Evolutionary conservation across 2,888 invertebrate species (phyloP), one percentile per base, ranked within the genome.

Genomic region (Leistus spinibarbis): DNA sequence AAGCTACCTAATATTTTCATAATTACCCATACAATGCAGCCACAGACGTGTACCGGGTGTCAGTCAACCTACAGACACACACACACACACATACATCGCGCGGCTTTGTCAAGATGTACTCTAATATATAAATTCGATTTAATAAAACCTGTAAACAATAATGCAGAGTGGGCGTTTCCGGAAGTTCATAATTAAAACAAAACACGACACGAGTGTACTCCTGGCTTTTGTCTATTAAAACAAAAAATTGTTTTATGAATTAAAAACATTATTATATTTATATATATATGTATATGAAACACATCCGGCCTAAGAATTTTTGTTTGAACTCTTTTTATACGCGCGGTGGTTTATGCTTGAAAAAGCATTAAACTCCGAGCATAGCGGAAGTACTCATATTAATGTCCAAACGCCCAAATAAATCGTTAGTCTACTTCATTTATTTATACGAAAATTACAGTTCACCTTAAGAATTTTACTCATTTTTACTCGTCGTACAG

Each of bases 331-430:
- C 20, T 23, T 54, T 69, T 63, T 67, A 69, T 74, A 69, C 69
- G 64, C 79, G 79, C 77, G 75, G 69, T 77, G 78, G 79, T 60
- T 79, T 79, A 79, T 79, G 79, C 78, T 76, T 77, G 67, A 75
- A 77, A 77, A 79, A 77, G 79, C 79, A 79, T 79, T 79, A 78
- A 78, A 78, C 76, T 71, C 77, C 40, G 10, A 13, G 40, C 40
- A 40, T 40, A 79, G 79, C 80, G 80, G 80, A 80, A 79, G 77
- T 77, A 76, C 76, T 77, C 75, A 64, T 70, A 77, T 78, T 77
- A 75, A 78, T 78, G 77, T 77, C 64, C 78, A 76, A 70, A 67
- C 66, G 78, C 69, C 77, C 77, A 77, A 74, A 73, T 76, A 73
- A 73, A 63, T 71, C 63, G 57, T 76, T 54, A 54, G 16, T 16